Evolutionary conservation across 2,797 vertebrate species (phyloP), one percentile per base, ranked within the genome.

Genomic region (Galagoides demidoff): DNA sequence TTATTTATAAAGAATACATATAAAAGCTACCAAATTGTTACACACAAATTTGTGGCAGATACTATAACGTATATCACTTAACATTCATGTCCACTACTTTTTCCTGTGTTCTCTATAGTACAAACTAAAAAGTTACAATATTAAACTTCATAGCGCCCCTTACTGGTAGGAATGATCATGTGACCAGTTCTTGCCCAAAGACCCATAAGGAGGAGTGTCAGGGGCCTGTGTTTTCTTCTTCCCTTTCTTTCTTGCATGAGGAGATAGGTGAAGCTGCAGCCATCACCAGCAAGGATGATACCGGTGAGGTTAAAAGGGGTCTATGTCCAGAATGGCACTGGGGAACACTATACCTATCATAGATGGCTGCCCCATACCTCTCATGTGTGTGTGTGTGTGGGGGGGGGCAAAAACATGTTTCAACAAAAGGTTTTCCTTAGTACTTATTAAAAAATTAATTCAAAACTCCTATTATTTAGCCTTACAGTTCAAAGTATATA

Each of bases 391-490:
- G 31, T 3, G 31, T 7, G 13, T 14, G 31, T 55, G 7, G 79
- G 3, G 13, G 14, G 49, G 49, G 49, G 49, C 49, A 11, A 78
- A 37, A 87, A 16, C 5, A 64, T 55, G 9, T 96, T 89, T 92
- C 13, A 63, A 17, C 29, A n/a, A 79, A 22, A 57, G 22, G 1
- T 22, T 91, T 81, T 57, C 25, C 71, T 92, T 39, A 79, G 7
- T 64, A 64, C 71, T 12, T 29, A 70, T 70, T 90, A 92, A 12
- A 93, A 92, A 90, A 52, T 84, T 95, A 95, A 95, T 39, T 64
- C 22, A 68, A 22, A 89, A 71, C 8, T 70, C 45, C 77, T 94
- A 92, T n/a, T 91, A 11, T 84, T 95, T 73, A 95, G 11, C 73
- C 14, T 89, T 87, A 39, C 45, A 86, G 19, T 91, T 95, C 64